Evolutionary conservation across 1,140 invertebrate genomes (phyloP), one percentile per base, ranked within the genome.

Genomic region (Brachionus calyciflorus): DNA sequence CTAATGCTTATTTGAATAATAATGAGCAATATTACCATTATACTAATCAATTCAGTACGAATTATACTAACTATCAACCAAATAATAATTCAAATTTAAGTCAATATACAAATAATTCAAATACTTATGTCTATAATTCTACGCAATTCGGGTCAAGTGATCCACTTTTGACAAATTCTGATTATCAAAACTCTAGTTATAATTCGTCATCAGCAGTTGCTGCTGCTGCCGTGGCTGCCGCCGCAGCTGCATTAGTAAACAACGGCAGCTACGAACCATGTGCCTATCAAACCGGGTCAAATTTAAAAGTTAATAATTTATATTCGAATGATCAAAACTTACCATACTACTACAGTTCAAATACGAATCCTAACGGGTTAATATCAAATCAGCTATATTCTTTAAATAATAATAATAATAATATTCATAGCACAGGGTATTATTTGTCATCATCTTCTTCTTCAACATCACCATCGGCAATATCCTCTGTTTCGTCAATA

Each of bases 381-480:
- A n/a, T n/a, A n/a, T n/a, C n/a, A n/a, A n/a, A n/a, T n/a, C n/a
- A n/a, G n/a, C n/a, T n/a, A n/a, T n/a, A n/a, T n/a, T n/a, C n/a
- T n/a, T n/a, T n/a, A n/a, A n/a, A n/a, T n/a, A n/a, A n/a, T n/a
- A n/a, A n/a, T 21, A 65, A 65, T 65, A 24, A 19, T 44, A 65
- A 41, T 37, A 44, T 65, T 65, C 44, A 65, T 26, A 65, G 21
- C 21, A 24, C 60, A 19, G 40, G 37, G 1, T 65, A 65, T 14
- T 65, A 65, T 17, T 44, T 65, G 14, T 65, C 60, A 7, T 14
- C 60, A 24, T 65, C 60, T 24, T 65, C 60, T 3, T 73, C 69
- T 14, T 57, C 53, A 12, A 55, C 46, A 51, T 73, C 69, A 26
- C 69, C 69, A 40, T 73, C 69, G 19, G 60, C 60, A 1, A 65